Base-by-base conservation (phyloP, 1,140 invertebrate species). In the Oscheius sp. region DNA sequence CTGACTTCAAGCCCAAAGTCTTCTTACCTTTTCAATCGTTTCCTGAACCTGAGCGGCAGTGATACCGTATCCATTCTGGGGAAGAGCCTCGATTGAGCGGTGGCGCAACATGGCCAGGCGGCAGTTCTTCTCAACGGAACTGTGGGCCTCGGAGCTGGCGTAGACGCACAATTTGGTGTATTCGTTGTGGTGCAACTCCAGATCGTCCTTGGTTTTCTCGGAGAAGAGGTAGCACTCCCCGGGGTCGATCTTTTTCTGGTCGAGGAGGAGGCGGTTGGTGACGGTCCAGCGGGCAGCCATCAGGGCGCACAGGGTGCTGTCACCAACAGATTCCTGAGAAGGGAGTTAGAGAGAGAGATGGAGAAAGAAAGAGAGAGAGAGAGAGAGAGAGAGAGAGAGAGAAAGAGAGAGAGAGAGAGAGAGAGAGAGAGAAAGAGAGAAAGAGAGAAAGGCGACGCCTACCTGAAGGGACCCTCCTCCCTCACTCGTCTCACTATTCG, bases 11-110 rank as follows among this genome's bases (percentile, higher is more conserved):
- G n/a, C n/a, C n/a, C n/a, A n/a, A n/a, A n/a, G n/a, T n/a, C n/a
- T n/a, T n/a, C n/a, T n/a, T n/a, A n/a, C n/a, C n/a, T 68, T 63
- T 29, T 68, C 32, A 46, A 68, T 68, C 66, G 26, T 46, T 20
- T 63, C 28, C 66, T 68, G 46, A 4, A 59, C 49, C 29, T 68
- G 45, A 18, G 3, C n/a, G 15, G 46, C 46, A 7, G 55, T 55
- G 46, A 28, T 63, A 7, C 49, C 49, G 49, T 55, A 55, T 15
- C 49, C 49, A 55, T 55, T 55, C 49, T 55, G 7, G 15, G 49
- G 4, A 4, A 55, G 49, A 23, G 28, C 49, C 7, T 15, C 15
- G 23, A 55, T 55, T 23, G 7, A 20, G 10, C 55, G 49, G 3
- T 64, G 46, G 4, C 66, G 66, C 7, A 68, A 29, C 66, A 68